Base-by-base conservation (phyloP, 1,140 invertebrate genomes). In the Nasonia longicornis region DNA sequence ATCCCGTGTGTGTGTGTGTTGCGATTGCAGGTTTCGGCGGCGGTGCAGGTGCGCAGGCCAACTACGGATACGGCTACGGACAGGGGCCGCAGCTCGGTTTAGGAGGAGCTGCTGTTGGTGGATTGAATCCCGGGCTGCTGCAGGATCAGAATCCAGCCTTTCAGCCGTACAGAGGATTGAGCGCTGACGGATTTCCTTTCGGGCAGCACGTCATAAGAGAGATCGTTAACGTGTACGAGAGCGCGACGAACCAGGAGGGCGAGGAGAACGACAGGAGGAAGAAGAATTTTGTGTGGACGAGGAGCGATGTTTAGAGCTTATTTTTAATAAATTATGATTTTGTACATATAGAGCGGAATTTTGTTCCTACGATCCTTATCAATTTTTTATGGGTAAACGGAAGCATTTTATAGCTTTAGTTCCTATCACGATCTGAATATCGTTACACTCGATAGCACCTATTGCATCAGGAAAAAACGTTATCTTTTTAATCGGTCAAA, bases 201-300 rank as follows among this genome's bases (percentile, higher is more conserved):
- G 86, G 85, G 76, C 88, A 90, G 63, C 89, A 91, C 29, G 85
- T 91, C 11, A 88, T 90, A 29, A 84, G 87, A 66, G 90, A 91
- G 80, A 83, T 90, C 12, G 87, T 91, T 12, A 88, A 90, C 71
- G 88, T 91, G 69, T 90, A 90, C 64, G 86, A 88, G 22, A 80
- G 73, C 12, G 86, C 89, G 0, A 84, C 85, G 3, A 63, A 72
- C 11, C 74, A 70, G n/a, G 69, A 85, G 29, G 14, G 84, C 58
- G 72, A 86, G 38, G 80, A 87, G 16, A 22, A 84, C 8, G 45
- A 69, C 20, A 73, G 63, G 16, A 84, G 84, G 80, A 86, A 70
- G 14, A 90, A 88, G 64, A 90, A 89, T 79, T 88, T 90, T 72
- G 84, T 87, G 0, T 91, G 89, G 89, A 72, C 66, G 8, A 77